phyloP scores from a whole-genome alignment of 23 tunicate genomes.

The Trididemnum nubilum region DNA sequence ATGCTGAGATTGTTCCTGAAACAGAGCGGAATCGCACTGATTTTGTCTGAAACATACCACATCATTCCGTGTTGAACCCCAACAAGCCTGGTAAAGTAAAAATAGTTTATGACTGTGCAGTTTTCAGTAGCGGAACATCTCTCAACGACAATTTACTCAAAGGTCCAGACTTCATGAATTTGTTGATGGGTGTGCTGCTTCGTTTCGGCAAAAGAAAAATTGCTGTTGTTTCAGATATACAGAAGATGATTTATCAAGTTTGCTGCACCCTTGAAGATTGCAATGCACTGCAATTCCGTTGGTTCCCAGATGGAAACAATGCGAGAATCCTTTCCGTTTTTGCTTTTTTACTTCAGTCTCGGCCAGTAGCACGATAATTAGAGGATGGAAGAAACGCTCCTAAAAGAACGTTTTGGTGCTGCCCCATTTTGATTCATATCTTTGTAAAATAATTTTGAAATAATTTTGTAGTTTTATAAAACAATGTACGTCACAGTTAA shows the following conservation, averaged over 20 bases:
- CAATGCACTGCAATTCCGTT: neutral
- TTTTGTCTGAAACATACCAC: neutral
- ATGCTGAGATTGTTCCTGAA: neutral
- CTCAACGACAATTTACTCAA: neutral
- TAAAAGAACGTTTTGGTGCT: too few relatives aligned
- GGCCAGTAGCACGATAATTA: too few relatives aligned
- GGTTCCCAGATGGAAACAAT: neutral
- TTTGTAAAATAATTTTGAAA: too few relatives aligned
- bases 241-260: neutral
- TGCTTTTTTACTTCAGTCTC: too few relatives aligned
- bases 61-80: neutral
- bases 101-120: slow-evolving; percentile 14
- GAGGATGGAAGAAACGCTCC: too few relatives aligned
- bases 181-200: neutral
- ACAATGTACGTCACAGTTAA: too few relatives aligned
- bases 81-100: slow-evolving; percentile 12
- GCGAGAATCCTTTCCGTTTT: too few relatives aligned
- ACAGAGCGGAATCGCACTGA: neutral
- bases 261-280: neutral
- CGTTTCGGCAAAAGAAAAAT: neutral
- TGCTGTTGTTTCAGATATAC: neutral
- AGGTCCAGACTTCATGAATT: neutral
- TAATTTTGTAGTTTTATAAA: too few relatives aligned
- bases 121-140: neutral
- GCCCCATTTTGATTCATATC: too few relatives aligned